Percentiles rank a stretch among this genome's conserved stretches.
Conservation (phyloP, 2,113 vertebrate genomes). For the Numida meleagris region DNA sequence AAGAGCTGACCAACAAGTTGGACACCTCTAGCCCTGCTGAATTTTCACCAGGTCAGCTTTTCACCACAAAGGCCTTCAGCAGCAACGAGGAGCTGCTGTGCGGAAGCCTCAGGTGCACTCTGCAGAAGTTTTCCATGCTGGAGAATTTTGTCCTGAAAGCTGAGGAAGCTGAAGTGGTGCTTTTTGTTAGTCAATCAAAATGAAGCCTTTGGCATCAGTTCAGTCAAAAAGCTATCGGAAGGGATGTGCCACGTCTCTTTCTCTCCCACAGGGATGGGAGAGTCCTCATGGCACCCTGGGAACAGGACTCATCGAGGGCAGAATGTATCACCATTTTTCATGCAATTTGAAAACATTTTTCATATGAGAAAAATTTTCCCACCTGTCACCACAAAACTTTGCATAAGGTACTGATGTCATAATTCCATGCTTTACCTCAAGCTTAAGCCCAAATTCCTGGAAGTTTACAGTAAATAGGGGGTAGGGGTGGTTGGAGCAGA, state of each 20-base stretch:
- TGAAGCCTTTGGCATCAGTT: neutral
- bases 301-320: rapidly evolving
- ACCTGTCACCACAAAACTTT: neutral
- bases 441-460: neutral
- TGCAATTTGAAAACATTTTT: neutral
- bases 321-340: neutral
- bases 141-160: rapidly evolving
- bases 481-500: neutral
- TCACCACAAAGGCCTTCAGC: rapidly evolving
- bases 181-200: neutral
- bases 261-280: neutral
- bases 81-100: rapidly evolving
- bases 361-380: neutral
- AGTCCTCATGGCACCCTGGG: rapidly evolving
- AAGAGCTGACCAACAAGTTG: neutral
- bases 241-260: neutral
- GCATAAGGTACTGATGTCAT: neutral
- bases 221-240: neutral
- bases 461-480: neutral
- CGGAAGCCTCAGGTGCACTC: neutral
- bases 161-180: neutral
- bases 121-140: neutral
- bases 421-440: neutral
- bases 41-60: neutral
- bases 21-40: neutral